Evolutionary conservation across 2,888 invertebrate species (phyloP), one percentile per base, ranked within the genome.

Genomic region (Halictus quadricinctus): DNA sequence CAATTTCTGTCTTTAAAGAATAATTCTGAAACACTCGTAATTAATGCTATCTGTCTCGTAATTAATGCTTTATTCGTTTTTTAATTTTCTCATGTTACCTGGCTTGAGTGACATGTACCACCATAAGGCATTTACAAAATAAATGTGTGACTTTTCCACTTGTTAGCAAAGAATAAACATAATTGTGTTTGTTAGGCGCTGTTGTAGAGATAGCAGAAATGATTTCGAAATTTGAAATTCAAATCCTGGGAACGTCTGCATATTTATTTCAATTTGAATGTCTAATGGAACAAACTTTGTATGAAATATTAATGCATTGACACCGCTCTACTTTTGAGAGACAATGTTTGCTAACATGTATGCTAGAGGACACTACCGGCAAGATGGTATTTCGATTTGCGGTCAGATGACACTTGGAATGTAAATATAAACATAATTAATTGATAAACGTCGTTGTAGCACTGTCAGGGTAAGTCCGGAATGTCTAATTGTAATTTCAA

Each of bases 321-420:
- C 29, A 10, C 66, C 66, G 21, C 41, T 43, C 43, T n/a, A 70
- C 18, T 21, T 12, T n/a, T 58, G n/a, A n/a, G 12, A 58, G 58
- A 50, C 10, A 48, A 25, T 25, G 46, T 25, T 72, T 74, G 0
- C 0, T 12, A 15, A 43, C 12, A 15, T 43, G 36, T 21, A 29
- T 21, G n/a, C 10, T n/a, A 83, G 73, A 83, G 36, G 83, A 48
- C 76, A 25, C 54, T 60, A 18, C 25, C 12, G 36, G 7, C 64
- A 21, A 43, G 72, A 73, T 36, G 29, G 15, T 29, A 7, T 46
- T 43, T 41, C 36, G n/a, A 36, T 60, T 12, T 15, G 29, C 64
- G 25, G 8, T 72, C 48, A 74, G 50, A 29, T 58, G 60, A 80
- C 25, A 43, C 46, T 83, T 72, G 25, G 13, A 25, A 36, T 72